These are phyloP conservation scores for Petrolisthes manimaculis DNA, from an alignment of 2,888 invertebrate genomes.

Conservation along the genomic window DNA sequence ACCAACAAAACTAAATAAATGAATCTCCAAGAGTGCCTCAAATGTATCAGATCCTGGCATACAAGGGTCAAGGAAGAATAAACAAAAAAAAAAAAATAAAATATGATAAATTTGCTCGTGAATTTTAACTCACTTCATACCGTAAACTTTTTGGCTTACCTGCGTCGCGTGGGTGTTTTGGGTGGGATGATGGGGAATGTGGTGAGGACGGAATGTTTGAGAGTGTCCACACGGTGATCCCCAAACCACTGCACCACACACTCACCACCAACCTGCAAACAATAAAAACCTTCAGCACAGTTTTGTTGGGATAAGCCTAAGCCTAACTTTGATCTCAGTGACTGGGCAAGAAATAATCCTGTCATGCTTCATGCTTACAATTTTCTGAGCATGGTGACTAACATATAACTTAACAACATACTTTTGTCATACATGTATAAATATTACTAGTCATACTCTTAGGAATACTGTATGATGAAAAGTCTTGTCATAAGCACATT, in stretches of 20 bases:
- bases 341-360: background rate
- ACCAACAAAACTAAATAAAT: too few species aligned
- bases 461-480: too few species aligned
- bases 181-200: constrained; percentile 49
- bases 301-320: background rate
- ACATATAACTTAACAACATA: too few species aligned
- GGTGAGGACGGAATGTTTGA: constrained; percentile 59
- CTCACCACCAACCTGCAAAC: constrained; percentile 61
- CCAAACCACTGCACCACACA: constrained; percentile 62
- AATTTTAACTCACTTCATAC: background rate
- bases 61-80: too few species aligned
- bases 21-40: too few species aligned
- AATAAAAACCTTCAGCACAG: constrained; percentile 10
- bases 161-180: constrained; percentile 47
- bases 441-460: too few species aligned
- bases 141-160: constrained; percentile 27
- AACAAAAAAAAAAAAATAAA: background rate
- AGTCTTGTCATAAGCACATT: too few species aligned
- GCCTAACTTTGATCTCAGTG: background rate
- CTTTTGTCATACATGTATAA: too few species aligned
- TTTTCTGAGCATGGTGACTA: too few species aligned
- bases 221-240: constrained; percentile 59
- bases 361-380: too few species aligned
- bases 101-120: background rate
- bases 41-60: too few species aligned